Conservation (phyloP, 2,888 invertebrate genomes). For the Autographa pulchrina region DNA sequence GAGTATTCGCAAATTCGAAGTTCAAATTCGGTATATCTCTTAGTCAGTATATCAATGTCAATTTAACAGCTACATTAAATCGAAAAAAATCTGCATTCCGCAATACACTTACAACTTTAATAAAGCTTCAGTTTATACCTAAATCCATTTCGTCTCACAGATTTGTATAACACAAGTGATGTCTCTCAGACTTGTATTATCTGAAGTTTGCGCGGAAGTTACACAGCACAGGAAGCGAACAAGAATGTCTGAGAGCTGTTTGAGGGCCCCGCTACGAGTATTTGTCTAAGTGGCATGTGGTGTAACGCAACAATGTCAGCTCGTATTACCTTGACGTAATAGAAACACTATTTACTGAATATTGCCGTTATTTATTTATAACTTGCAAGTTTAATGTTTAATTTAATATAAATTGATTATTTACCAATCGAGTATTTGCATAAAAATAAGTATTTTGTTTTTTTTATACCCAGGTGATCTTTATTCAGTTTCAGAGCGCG, state of each 20-base stretch:
- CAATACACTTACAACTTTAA: not conserved
- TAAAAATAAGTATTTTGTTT: too few species aligned
- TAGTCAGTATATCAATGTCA: too few species aligned
- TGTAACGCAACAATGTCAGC: conserved; percentile 1
- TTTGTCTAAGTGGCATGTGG: conserved; percentile 1
- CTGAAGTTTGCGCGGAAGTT: not conserved
- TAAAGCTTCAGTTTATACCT: not conserved
- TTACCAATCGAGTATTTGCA: too few species aligned
- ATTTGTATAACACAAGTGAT: too few species aligned
- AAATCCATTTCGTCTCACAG: not conserved
- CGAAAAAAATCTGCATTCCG: too few species aligned
- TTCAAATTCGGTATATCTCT: too few species aligned
- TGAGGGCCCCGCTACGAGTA: not conserved
- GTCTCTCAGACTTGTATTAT: not conserved
- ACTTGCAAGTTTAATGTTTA: too few species aligned
- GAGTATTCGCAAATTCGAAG: too few species aligned
- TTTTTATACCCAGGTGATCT: too few species aligned
- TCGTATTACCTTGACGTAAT: conserved; percentile 1
- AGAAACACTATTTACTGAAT: not conserved
- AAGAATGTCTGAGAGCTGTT: conserved; percentile 6
- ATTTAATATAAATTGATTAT: too few species aligned
- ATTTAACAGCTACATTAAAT: too few species aligned
- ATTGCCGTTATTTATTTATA: not conserved
- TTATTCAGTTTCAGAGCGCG: too few species aligned
- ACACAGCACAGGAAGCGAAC: not conserved